Percentiles rank a stretch among this genome's conserved stretches.
phyloP scores from a whole-genome alignment of 2,797 vertebrate species.

The Sciurus carolinensis region DNA sequence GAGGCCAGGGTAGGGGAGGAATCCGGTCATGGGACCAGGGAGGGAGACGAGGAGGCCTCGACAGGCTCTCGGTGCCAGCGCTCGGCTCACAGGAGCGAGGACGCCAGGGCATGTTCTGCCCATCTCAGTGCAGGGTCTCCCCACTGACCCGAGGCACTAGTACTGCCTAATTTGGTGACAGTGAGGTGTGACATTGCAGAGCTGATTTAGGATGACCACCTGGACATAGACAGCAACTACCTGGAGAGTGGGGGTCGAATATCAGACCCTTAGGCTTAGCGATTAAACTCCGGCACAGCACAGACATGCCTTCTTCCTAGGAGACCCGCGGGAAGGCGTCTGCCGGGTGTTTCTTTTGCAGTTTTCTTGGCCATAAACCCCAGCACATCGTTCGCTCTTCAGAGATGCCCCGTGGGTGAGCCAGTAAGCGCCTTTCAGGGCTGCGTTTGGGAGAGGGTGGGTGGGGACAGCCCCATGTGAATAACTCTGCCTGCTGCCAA shows the following conservation, averaged over 20 bases:
- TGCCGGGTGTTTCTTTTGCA: neutral
- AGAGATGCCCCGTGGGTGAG: neutral
- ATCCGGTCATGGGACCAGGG: rapidly evolving
- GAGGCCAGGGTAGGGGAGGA: neutral
- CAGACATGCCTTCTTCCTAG: neutral
- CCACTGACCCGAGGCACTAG: neutral
- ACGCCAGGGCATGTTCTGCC: neutral
- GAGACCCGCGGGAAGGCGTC: neutral
- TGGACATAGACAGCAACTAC: rapidly evolving
- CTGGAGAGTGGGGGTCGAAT: rapidly evolving
- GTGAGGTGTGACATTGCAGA: neutral
- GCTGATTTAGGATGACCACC: rapidly evolving
- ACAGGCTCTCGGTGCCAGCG: rapidly evolving
- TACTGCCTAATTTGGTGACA: neutral
- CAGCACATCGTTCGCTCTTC: neutral
- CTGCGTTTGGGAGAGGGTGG: neutral
- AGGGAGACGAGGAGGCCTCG: too few relatives aligned
- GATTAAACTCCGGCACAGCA: neutral
- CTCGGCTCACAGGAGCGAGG: neutral
- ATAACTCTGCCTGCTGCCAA: neutral
- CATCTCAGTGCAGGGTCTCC: too few relatives aligned
- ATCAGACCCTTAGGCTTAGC: rapidly evolving
- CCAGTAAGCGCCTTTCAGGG: neutral
- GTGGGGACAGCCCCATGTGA: neutral
- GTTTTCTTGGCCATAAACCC: slow-evolving; percentile 46